These are phyloP conservation scores for Heliconius charithonia DNA, from an alignment of 2,888 invertebrate species.

Conservation along the genomic window DNA sequence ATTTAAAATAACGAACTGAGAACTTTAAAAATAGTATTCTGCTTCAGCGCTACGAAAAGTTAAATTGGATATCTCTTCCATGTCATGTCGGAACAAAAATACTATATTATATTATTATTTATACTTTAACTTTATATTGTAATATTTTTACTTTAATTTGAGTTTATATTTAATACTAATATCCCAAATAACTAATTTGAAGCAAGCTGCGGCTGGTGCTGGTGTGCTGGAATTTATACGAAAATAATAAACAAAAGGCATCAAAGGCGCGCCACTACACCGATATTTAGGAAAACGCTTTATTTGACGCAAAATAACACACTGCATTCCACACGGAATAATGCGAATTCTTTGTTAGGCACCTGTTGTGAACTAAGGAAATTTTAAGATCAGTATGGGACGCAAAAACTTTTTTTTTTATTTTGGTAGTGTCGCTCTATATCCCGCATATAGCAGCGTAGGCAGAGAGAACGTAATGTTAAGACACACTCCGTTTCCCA, in stretches of 20 bases:
- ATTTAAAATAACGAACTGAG: constrained; percentile 19
- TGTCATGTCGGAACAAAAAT: constrained; percentile 6
- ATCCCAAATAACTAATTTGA: neutral
- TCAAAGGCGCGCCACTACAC: constrained; percentile 30
- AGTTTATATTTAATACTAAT: neutral
- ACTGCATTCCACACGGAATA: constrained; percentile 24
- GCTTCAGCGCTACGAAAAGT: constrained; percentile 42
- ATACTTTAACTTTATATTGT: neutral
- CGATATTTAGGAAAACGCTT: constrained; percentile 31
- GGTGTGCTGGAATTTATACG: constrained; percentile 1
- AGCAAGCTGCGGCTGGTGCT: neutral
- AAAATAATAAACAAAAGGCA: constrained; percentile 31
- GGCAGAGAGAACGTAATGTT: too few species aligned
- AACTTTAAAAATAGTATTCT: constrained; percentile 31
- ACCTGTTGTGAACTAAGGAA: neutral
- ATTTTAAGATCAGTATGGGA: neutral
- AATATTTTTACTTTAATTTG: neutral
- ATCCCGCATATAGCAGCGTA: too few species aligned
- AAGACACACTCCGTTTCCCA: too few species aligned
- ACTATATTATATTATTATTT: neutral
- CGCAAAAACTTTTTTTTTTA: too few species aligned
- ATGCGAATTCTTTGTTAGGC: constrained; percentile 15
- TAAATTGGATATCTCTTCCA: constrained; percentile 47
- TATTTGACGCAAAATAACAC: constrained; percentile 29
- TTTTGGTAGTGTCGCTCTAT: too few species aligned